A percentile compares a stretch with the other conserved stretches of the same genome.
These are phyloP conservation scores for Synanthedon tipuliformis DNA, from an alignment of 2,888 invertebrate species.

Conservation along the genomic window DNA sequence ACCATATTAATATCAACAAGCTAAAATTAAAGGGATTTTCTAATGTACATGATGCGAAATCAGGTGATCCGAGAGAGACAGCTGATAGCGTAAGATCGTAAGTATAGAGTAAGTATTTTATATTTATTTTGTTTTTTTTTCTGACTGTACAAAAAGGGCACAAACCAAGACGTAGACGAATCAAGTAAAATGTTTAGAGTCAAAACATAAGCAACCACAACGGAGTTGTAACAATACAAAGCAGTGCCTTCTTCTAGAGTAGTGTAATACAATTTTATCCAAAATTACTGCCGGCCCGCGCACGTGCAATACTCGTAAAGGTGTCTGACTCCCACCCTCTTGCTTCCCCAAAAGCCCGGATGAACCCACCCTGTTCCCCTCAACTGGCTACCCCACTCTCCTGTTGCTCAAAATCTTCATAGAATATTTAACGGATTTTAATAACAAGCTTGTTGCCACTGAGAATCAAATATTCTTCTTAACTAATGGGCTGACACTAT, in stretches of 20 bases:
- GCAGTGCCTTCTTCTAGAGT: slow-evolving; percentile 12
- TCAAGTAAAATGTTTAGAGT: no score
- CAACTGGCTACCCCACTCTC: slow-evolving; percentile 3
- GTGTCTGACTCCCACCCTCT: slow-evolving; percentile 22
- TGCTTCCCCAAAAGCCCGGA: slow-evolving; percentile 7
- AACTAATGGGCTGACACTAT: neutral
- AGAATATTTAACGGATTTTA: slow-evolving; percentile 31
- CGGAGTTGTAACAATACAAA: slow-evolving; percentile 17
- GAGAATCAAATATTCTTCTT: slow-evolving; percentile 12
- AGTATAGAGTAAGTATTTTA: no score
- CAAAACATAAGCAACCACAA: slow-evolving; percentile 7
- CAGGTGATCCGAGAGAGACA: no score
- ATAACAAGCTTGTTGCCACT: slow-evolving; percentile 21
- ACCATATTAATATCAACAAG: no score
- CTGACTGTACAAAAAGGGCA: no score
- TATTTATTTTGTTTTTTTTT: no score
- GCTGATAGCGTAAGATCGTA: no score
- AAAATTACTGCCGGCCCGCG: slow-evolving; percentile 31
- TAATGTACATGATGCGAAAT: no score
- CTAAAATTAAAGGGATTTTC: no score
- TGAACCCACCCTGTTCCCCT: slow-evolving; percentile 8
- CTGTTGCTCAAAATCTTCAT: slow-evolving; percentile 12
- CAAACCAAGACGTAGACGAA: no score
- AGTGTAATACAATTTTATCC: slow-evolving; percentile 34
- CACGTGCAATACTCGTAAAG: slow-evolving; percentile 46